These are phyloP conservation scores for Epinephelus cyanopodus DNA, from an alignment of 2,113 vertebrate species.

Conservation along the genomic window DNA sequence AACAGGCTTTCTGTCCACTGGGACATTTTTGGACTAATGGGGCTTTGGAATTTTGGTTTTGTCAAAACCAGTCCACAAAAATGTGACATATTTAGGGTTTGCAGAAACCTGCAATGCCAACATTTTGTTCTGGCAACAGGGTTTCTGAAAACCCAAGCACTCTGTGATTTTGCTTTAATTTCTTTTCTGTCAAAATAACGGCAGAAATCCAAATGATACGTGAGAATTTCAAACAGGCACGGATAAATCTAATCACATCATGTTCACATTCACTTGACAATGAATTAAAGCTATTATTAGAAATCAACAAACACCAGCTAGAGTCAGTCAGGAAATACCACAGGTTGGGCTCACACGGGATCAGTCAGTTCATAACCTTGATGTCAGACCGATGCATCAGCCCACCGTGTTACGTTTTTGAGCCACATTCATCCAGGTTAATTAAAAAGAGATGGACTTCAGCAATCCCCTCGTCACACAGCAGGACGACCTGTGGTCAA, in stretches of 20 bases:
- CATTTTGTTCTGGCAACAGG: no score
- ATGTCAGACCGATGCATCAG: conserved; percentile 39
- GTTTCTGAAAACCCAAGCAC: no score
- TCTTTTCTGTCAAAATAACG: neutral
- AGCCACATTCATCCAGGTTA: conserved; percentile 69
- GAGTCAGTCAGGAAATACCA: conserved; percentile 64
- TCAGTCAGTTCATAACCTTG: conserved; percentile 25
- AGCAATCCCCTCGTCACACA: conserved; percentile 54
- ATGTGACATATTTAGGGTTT: no score
- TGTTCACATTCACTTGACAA: conserved; percentile 1
- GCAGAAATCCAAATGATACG: neutral
- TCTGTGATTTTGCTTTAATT: neutral
- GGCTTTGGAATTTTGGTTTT: no score
- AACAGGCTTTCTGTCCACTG: no score
- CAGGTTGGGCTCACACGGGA: conserved; percentile 30
- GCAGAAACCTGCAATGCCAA: no score
- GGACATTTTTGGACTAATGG: no score
- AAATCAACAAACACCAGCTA: conserved; percentile 43
- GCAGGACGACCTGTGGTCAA: conserved; percentile 72
- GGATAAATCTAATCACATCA: neutral
- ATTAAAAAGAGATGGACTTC: conserved; percentile 73
- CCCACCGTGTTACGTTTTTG: conserved; percentile 46
- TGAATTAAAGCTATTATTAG: conserved; percentile 21
- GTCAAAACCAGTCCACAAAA: no score
- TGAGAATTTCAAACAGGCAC: neutral